Percentiles rank a stretch among this genome's conserved stretches.
Evolutionary conservation across 2,888 invertebrate genomes (phyloP).

Genomic region (Hemithea aestivaria): DNA sequence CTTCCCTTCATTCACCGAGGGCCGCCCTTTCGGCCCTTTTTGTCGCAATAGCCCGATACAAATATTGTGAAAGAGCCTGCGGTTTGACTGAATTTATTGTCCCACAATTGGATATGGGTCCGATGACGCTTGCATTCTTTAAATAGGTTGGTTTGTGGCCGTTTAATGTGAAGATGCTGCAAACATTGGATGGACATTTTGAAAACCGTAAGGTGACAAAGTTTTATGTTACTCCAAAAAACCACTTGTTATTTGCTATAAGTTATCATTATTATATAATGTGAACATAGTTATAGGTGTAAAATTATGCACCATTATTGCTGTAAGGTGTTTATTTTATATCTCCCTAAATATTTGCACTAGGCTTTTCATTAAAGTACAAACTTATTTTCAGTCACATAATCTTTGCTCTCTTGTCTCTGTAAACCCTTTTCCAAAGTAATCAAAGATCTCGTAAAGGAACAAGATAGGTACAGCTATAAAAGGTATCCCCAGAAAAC

Average conservation of each 20-base stretch:
- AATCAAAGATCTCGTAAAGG: conserved; percentile 11
- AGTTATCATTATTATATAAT: no score
- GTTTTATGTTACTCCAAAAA: no score
- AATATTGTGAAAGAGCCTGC: conserved; percentile 78
- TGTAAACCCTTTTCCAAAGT: neutral
- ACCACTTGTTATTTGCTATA: no score
- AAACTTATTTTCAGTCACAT: no score
- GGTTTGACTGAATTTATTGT: conserved; percentile 76
- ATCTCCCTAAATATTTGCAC: no score
- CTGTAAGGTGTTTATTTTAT: no score
- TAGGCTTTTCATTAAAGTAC: no score
- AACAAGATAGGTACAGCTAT: conserved; percentile 14
- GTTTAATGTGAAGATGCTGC: neutral
- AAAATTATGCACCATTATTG: no score
- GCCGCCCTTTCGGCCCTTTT: conserved; percentile 78
- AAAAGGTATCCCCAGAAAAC: conserved; percentile 41
- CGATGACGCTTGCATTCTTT: conserved; percentile 50
- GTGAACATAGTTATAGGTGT: no score
- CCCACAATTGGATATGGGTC: conserved; percentile 64
- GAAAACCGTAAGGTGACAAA: no score
- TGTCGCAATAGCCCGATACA: conserved; percentile 74
- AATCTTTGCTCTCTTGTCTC: no score
- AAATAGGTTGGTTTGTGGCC: conserved; percentile 14
- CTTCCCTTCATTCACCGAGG: conserved; percentile 77
- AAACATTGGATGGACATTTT: no score